Percentiles rank a stretch among this genome's conserved stretches.
phyloP scores from a whole-genome alignment of 2,888 invertebrate species.

The Blera fallax region DNA sequence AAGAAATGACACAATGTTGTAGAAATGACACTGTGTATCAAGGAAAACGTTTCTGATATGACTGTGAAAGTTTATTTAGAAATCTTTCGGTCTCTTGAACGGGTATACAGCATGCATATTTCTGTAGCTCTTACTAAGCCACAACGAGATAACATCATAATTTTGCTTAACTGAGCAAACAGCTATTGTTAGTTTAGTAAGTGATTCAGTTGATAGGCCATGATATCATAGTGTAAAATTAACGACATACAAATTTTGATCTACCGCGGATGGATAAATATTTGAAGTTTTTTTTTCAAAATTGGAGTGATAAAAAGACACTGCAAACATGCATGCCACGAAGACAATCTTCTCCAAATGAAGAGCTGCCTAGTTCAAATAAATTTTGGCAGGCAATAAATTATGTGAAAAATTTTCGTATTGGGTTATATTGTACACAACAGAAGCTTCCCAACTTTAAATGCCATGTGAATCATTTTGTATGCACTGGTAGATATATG shows the following conservation, averaged over 20 bases:
- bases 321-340: background rate
- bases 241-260: slow-evolving; percentile 14
- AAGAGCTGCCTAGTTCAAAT: no score
- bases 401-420: no score
- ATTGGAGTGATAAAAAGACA: background rate
- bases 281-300: background rate
- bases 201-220: slow-evolving; percentile 47
- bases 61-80: background rate
- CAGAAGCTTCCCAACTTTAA: no score
- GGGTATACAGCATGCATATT: background rate
- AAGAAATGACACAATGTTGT: background rate
- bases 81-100: background rate
- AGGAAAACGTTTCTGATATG: background rate
- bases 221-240: slow-evolving; percentile 51
- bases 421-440: no score
- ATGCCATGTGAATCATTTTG: no score
- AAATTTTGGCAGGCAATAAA: no score
- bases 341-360: no score
- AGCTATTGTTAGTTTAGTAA: slow-evolving; percentile 26
- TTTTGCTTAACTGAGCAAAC: slow-evolving; percentile 24
- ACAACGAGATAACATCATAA: slow-evolving; percentile 21
- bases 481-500: no score
- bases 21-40: background rate
- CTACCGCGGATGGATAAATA: background rate
- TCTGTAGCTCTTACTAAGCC: slow-evolving; percentile 18